Evolutionary conservation across 2,888 invertebrate species (phyloP).

Genomic region (Parascotia fuliginaria): DNA sequence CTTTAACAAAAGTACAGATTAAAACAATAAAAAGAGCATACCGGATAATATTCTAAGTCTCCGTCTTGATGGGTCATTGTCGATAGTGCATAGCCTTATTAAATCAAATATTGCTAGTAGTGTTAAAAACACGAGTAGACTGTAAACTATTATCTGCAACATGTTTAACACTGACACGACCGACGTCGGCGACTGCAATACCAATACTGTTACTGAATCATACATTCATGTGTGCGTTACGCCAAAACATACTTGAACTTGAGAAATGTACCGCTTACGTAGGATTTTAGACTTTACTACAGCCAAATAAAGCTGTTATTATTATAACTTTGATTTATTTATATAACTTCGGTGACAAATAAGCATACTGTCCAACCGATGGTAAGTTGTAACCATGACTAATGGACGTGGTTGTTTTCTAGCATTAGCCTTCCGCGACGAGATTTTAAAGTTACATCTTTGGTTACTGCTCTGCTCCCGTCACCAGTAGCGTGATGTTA

Average conservation of each 20-base stretch:
- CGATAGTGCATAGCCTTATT: constrained; percentile 46
- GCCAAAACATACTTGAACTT: constrained; percentile 14
- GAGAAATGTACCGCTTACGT: constrained; percentile 18
- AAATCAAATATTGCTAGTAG: constrained; percentile 57
- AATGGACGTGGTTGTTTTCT: too few species aligned
- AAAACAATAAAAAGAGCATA: constrained; percentile 27
- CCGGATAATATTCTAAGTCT: constrained; percentile 47
- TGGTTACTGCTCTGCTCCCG: too few species aligned
- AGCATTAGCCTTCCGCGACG: too few species aligned
- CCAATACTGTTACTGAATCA: constrained; percentile 35
- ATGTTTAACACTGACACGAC: constrained; percentile 34
- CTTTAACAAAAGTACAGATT: constrained; percentile 18
- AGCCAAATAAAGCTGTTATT: background rate
- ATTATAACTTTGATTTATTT: too few species aligned
- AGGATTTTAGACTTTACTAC: background rate
- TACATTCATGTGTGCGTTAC: background rate
- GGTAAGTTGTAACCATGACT: too few species aligned
- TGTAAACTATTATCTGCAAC: constrained; percentile 57
- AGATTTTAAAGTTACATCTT: too few species aligned
- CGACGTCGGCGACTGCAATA: constrained; percentile 13
- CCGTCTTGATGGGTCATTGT: constrained; percentile 41
- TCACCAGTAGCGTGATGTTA: too few species aligned
- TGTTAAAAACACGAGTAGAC: constrained; percentile 53
- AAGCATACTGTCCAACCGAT: too few species aligned
- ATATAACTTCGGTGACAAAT: too few species aligned